Conservation (phyloP, 2,888 invertebrate species). For the Chydorus sphaericus region DNA sequence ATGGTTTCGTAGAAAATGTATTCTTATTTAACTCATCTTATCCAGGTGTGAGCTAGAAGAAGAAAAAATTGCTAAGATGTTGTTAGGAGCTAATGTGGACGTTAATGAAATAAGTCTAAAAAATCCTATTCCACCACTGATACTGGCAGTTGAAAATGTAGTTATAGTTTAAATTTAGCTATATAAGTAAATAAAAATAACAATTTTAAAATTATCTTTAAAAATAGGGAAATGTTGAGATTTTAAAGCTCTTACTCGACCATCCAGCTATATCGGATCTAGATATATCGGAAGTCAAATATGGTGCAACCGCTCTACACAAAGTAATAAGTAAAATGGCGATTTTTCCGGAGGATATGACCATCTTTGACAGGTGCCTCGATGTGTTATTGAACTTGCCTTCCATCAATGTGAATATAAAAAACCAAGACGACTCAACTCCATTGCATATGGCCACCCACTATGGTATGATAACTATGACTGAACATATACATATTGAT, state of each 20-base stretch:
- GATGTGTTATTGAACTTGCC: slow-evolving; percentile 13
- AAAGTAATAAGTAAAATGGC: slow-evolving; percentile 11
- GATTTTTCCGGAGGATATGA: background rate
- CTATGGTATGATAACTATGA: background rate
- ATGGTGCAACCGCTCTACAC: slow-evolving; percentile 10
- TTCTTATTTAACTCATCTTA: too few relatives aligned
- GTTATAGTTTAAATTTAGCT: background rate
- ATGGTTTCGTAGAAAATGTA: too few relatives aligned
- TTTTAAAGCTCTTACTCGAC: slow-evolving; percentile 39
- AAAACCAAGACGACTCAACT: slow-evolving; percentile 47
- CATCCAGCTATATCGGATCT: slow-evolving; percentile 27
- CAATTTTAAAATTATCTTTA: too few relatives aligned
- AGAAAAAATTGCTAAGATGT: slow-evolving; percentile 14
- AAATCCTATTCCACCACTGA: slow-evolving; percentile 34
- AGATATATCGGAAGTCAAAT: background rate
- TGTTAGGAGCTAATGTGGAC: slow-evolving; percentile 45
- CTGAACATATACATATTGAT: background rate
- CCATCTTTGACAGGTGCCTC: slow-evolving; percentile 14
- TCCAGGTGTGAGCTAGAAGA: background rate
- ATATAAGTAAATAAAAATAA: too few relatives aligned
- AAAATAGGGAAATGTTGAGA: slow-evolving; percentile 37
- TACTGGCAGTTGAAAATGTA: slow-evolving; percentile 37
- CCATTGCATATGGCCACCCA: slow-evolving; percentile 40
- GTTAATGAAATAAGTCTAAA: slow-evolving; percentile 36
- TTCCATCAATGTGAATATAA: slow-evolving; percentile 41